Base-by-base conservation (phyloP, 2,888 invertebrate species). In the Lithophane semibrunnea region DNA sequence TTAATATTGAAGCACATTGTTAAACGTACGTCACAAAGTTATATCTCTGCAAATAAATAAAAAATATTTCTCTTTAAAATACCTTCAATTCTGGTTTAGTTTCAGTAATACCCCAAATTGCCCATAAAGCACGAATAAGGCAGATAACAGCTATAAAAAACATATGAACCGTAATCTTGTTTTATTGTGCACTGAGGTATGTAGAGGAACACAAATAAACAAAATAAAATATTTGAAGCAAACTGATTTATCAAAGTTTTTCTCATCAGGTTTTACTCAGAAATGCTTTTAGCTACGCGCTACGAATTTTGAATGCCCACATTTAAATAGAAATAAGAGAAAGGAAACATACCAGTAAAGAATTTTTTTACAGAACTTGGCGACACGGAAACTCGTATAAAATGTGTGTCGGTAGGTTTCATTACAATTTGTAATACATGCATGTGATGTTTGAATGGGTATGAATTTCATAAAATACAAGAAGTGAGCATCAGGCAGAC, bases 141-240 rank as follows among this genome's bases (percentile, higher is more conserved):
- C 83, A 89, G 86, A 91, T 90, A 91, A 88, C 89, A 86, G 89
- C 91, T 81, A 91, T 92, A 92, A 93, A 92, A 92, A 91, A 87
- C 90, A 90, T 90, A 90, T 89, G 87, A 88, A 86, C 88, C 88
- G 83, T 91, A 90, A 91, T 90, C 86, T 86, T 87, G 87, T 91
- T 91, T 90, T 90, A 89, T 91, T 89, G 88, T 82, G 79, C 80
- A 82, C 75, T 72, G 80, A 86, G 83, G 77, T 84, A 86, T 83
- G 77, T 74, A 84, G 24, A 75, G 75, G 47, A 76, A 76, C 63
- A 80, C 81, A 82, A 81, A 79, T 61, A 81, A 78, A 79, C 66
- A 77, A 77, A 81, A 78, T 70, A 83, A 77, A 75, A 77, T 70
- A 76, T 79, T 69, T 77, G 67, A 80, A 75, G 81, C 44, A 65